Base-by-base conservation (phyloP, 2,888 invertebrate genomes). In the Pristionchus entomophagus region DNA sequence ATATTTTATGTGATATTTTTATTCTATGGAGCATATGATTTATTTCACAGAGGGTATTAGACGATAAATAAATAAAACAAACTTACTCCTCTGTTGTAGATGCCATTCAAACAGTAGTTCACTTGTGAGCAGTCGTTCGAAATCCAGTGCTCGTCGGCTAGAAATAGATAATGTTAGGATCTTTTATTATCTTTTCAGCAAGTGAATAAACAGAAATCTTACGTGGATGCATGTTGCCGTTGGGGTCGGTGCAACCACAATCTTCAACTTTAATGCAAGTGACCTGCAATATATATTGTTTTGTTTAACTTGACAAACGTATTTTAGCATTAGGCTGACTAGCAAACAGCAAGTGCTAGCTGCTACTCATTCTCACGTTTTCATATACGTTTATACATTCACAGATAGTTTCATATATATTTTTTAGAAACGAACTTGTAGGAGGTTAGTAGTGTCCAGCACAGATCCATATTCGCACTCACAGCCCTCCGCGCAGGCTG, bases 381-480 rank as follows among this genome's bases (percentile, higher is more conserved):
- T n/a, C n/a, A n/a, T n/a, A n/a, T n/a, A n/a, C n/a, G n/a, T n/a
- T n/a, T n/a, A n/a, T n/a, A n/a, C n/a, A n/a, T n/a, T n/a, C n/a
- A n/a, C 22, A 26, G 26, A 26, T 45, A 77, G 29, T n/a, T 19
- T 22, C 59, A 29, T 65, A 65, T 17, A 35, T 65, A 65, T 32
- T 14, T 65, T n/a, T 65, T 14, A 35, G 4, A 49, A 45, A 2
- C 51, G 45, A n/a, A 84, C 78, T 12, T 56, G 53, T 10, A 83
- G 69, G 1, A 87, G 86, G 17, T 87, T 77, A 6, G 89, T 85
- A 78, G 90, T 89, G 87, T 91, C 91, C 17, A 89, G 69, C 0
- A 93, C 91, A 86, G 89, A 93, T 45, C 93, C 93, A 6, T 88
- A 85, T 80, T 92, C 91, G 87, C 93, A 93, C 69, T 88, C 88